phyloP scores from a whole-genome alignment of 2,888 invertebrate genomes.

The Drosophila mercatorum region DNA sequence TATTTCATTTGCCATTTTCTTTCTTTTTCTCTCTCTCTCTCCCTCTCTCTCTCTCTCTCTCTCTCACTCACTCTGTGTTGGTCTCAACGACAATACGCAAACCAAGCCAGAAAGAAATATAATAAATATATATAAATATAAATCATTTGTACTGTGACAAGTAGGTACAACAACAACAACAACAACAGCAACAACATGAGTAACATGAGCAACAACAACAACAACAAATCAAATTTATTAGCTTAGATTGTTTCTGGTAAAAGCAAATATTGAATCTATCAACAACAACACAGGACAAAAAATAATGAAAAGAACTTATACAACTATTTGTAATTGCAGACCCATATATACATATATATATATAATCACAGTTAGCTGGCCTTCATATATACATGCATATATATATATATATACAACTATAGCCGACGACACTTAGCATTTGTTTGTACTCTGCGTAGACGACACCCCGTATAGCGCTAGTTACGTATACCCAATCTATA shows the following conservation, averaged over 20 bases:
- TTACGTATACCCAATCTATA: conserved; percentile 22
- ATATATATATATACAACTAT: neutral
- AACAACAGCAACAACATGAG: conserved; percentile 11
- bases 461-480: conserved; percentile 37
- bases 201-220: conserved; percentile 28
- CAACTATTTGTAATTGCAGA: conserved; percentile 60
- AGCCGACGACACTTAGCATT: conserved; percentile 18
- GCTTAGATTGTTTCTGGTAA: conserved; percentile 68
- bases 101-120: conserved; percentile 17
- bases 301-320: conserved; percentile 37
- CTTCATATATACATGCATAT: neutral
- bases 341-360: conserved; percentile 10
- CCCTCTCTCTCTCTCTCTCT: conserved; percentile 37
- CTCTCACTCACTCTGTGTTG: conserved; percentile 12
- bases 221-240: conserved; percentile 38
- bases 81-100: conserved; percentile 55
- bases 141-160: conserved; percentile 71
- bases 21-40: conserved; percentile 39
- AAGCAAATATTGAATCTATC: conserved; percentile 52
- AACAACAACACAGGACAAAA: conserved; percentile 19
- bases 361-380: conserved; percentile 50
- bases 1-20: conserved; percentile 61
- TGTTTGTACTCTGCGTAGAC: conserved; percentile 30
- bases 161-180: conserved; percentile 67
- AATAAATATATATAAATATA: conserved; percentile 44